phyloP scores from a whole-genome alignment of 2,888 invertebrate species.

The Pammene fasciana region DNA sequence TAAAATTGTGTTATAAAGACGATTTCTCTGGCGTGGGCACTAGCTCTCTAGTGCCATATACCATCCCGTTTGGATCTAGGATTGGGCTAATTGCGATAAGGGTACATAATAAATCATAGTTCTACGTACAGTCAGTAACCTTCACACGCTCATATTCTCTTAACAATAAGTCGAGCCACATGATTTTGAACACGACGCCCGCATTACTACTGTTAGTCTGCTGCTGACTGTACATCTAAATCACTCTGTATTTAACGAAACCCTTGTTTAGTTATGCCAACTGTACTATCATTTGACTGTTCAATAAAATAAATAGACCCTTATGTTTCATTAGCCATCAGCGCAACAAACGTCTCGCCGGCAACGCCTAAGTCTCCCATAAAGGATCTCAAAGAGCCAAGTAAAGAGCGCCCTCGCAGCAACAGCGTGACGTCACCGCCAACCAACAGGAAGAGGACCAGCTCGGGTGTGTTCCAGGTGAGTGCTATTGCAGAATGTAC shows the following conservation, averaged over 20 bases:
- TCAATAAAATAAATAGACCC: no score
- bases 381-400: not conserved
- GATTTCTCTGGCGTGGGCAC: slow-evolving; percentile 16
- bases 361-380: slow-evolving; percentile 18
- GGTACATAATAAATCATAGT: no score
- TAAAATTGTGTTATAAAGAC: slow-evolving; percentile 21
- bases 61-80: not conserved
- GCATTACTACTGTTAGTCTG: no score
- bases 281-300: no score
- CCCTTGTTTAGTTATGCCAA: no score
- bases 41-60: not conserved
- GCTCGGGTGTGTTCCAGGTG: slow-evolving; percentile 38
- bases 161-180: no score
- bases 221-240: no score
- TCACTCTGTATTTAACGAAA: no score
- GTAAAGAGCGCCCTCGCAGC: slow-evolving; percentile 29
- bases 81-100: no score
- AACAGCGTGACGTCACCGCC: slow-evolving; percentile 22
- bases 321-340: not conserved
- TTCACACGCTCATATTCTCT: no score
- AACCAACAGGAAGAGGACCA: slow-evolving; percentile 29
- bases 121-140: no score
- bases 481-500: not conserved
- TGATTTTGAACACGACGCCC: no score
- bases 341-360: not conserved